Percentiles rank a stretch among this genome's conserved stretches.
Evolutionary conservation across 2,888 invertebrate genomes (phyloP).

Genomic region (Meiosimyza platycephala): DNA sequence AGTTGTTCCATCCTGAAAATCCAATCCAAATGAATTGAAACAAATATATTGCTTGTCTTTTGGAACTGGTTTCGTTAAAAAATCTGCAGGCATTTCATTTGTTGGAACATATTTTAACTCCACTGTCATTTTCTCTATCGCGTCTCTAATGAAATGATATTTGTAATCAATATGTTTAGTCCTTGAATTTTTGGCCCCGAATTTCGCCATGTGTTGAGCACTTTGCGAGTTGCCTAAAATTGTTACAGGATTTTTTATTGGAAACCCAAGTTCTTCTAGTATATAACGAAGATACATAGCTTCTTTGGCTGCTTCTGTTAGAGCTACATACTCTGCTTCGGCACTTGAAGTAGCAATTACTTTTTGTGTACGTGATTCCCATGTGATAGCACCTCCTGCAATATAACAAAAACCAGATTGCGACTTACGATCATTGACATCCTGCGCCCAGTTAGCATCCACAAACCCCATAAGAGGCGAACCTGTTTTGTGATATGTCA

Average conservation of each 20-base stretch:
- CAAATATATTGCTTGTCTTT: background rate
- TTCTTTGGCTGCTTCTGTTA: constrained; percentile 37
- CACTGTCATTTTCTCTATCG: constrained; percentile 21
- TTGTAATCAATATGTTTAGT: constrained; percentile 22
- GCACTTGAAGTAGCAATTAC: constrained; percentile 40
- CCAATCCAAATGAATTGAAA: background rate
- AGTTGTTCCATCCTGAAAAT: background rate
- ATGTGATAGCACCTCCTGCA: constrained; percentile 31
- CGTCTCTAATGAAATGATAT: constrained; percentile 31
- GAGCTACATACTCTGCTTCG: constrained; percentile 39
- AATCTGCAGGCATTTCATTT: constrained; percentile 28
- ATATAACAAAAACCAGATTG: constrained; percentile 36
- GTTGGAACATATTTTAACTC: constrained; percentile 27
- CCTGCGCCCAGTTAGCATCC: constrained; percentile 39
- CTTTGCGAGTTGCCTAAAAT: constrained; percentile 17
- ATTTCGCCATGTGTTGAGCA: background rate
- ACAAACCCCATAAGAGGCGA: constrained; percentile 28
- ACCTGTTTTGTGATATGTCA: constrained; percentile 8
- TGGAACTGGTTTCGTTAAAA: background rate
- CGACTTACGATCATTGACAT: constrained; percentile 40
- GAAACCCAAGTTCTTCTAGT: constrained; percentile 25
- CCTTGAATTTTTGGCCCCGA: background rate
- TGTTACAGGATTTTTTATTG: background rate
- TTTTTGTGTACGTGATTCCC: constrained; percentile 37
- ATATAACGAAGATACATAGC: constrained; percentile 33